These are phyloP conservation scores for Ectropis crepuscularia DNA, from an alignment of 2,888 invertebrate genomes.

Conservation along the genomic window DNA sequence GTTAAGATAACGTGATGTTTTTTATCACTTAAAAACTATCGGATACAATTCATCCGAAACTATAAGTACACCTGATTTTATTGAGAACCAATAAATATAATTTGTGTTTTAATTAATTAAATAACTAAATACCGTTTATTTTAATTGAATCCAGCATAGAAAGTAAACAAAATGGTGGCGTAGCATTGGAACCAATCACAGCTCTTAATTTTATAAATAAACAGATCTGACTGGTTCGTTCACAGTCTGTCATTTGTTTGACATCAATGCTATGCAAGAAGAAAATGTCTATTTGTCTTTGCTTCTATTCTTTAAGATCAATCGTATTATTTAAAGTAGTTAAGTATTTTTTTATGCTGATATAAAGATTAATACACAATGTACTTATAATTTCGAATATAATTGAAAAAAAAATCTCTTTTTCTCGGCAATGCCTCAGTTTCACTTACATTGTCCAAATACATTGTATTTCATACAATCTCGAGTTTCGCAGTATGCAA, in stretches of 20 bases:
- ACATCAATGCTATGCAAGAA: too few species aligned
- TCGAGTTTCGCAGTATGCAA: constrained; percentile 70
- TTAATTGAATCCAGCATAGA: too few species aligned
- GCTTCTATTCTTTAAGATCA: too few species aligned
- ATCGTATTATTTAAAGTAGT: background rate
- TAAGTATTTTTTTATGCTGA: background rate
- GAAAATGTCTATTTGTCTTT: too few species aligned
- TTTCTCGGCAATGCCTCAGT: constrained; percentile 60
- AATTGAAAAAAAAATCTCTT: constrained; percentile 49
- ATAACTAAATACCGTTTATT: too few species aligned
- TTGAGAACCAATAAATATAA: too few species aligned
- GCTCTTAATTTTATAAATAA: too few species aligned
- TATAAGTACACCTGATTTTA: constrained; percentile 28
- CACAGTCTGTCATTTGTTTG: too few species aligned
- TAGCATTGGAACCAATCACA: too few species aligned
- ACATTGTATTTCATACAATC: constrained; percentile 82
- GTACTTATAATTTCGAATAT: constrained; percentile 25
- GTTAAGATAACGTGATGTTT: constrained; percentile 44
- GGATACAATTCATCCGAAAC: constrained; percentile 43
- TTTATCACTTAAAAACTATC: constrained; percentile 42
- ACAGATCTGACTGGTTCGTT: too few species aligned
- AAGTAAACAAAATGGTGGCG: too few species aligned
- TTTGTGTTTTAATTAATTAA: too few species aligned
- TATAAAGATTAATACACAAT: background rate
- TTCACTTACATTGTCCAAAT: constrained; percentile 59